These are phyloP conservation scores for Tipula confusa DNA, from an alignment of 2,888 invertebrate species.

Conservation along the genomic window DNA sequence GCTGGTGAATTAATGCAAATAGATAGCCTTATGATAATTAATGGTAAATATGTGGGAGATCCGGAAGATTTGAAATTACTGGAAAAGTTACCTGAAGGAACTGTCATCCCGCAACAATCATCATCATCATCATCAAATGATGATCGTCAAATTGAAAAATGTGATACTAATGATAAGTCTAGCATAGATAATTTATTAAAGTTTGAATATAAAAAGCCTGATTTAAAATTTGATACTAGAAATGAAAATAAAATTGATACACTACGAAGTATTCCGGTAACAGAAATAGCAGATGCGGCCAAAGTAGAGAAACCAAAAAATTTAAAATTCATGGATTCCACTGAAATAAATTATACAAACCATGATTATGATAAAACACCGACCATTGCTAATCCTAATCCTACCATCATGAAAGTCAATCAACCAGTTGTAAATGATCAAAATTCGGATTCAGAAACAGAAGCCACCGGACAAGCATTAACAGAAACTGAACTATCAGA, in stretches of 20 bases:
- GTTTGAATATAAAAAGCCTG: conserved; percentile 43
- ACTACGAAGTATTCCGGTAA: conserved; percentile 43
- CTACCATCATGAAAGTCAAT: background rate
- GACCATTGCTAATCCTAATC: conserved; percentile 41
- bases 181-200: conserved; percentile 36
- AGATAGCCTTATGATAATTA: conserved; percentile 57
- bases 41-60: conserved; percentile 50
- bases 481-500: conserved; percentile 87
- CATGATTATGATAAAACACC: conserved; percentile 48
- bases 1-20: conserved; percentile 63
- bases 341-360: conserved; percentile 35
- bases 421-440: background rate
- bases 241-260: conserved; percentile 51
- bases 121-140: background rate
- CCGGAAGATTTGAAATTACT: conserved; percentile 48
- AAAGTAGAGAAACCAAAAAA: conserved; percentile 44
- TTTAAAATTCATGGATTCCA: conserved; percentile 40
- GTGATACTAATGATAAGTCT: conserved; percentile 37
- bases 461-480: conserved; percentile 65
- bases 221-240: conserved; percentile 46
- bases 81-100: conserved; percentile 46
- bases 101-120: conserved; percentile 34
- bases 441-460: conserved; percentile 61
- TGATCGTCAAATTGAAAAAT: conserved; percentile 31
- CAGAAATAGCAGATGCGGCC: conserved; percentile 42